A percentile compares a stretch with the other conserved stretches of the same genome.
phyloP scores from a whole-genome alignment of 2,888 invertebrate genomes.

The Mactromeris polynyma region DNA sequence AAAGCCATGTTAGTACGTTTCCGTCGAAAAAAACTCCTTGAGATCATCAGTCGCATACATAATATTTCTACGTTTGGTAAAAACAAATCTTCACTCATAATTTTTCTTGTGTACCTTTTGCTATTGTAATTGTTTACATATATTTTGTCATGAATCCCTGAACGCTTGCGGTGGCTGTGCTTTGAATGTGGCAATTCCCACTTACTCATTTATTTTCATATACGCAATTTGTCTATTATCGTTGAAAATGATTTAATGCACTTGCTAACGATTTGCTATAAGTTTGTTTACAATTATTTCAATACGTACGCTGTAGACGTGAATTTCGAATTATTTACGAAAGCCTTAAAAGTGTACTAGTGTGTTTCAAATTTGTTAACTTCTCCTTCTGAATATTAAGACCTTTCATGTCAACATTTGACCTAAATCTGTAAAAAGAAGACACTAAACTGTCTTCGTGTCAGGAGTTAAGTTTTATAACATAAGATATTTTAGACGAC shows the following conservation, averaged over 20 bases:
- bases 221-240: background rate
- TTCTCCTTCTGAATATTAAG: constrained; percentile 1
- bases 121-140: too few species aligned
- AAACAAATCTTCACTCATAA: too few species aligned
- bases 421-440: background rate
- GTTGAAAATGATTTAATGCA: background rate
- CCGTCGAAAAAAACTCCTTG: too few species aligned
- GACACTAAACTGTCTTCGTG: background rate
- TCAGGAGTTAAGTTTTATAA: background rate
- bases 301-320: background rate
- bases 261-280: background rate
- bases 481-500: too few species aligned
- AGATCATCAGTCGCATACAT: too few species aligned
- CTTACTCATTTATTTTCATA: too few species aligned
- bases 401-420: constrained; percentile 1
- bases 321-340: background rate
- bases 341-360: background rate
- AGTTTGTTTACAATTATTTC: background rate
- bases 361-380: background rate
- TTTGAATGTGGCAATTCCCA: too few species aligned
- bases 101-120: too few species aligned
- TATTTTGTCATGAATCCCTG: too few species aligned
- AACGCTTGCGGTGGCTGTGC: too few species aligned
- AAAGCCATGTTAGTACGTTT: too few species aligned
- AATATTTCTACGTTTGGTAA: too few species aligned